Evolutionary conservation across 1,140 invertebrate species (phyloP).

Genomic region (Drosophila tsacasi): DNA sequence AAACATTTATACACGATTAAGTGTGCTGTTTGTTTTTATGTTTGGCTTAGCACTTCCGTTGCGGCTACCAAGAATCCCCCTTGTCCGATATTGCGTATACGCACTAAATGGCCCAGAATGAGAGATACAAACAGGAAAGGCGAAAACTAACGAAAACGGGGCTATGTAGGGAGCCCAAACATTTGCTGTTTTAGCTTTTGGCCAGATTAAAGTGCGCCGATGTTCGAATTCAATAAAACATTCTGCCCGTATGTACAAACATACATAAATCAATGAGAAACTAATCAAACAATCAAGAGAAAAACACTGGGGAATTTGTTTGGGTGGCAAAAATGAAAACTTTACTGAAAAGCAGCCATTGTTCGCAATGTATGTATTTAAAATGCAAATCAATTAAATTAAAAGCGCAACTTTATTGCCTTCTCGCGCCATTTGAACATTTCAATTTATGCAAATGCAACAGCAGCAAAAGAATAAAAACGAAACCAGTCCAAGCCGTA

Average conservation of each 20-base stretch:
- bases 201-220: slow-evolving; percentile 52
- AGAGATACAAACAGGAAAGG: slow-evolving; percentile 57
- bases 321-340: slow-evolving; percentile 16
- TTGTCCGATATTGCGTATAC: slow-evolving; percentile 61
- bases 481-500: slow-evolving; percentile 35
- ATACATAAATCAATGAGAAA: slow-evolving; percentile 73
- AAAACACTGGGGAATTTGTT: slow-evolving; percentile 53
- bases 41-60: slow-evolving; percentile 80
- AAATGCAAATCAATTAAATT: slow-evolving; percentile 73
- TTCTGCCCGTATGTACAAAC: not conserved
- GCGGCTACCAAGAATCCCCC: slow-evolving; percentile 22
- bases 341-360: not conserved
- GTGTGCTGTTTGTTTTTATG: slow-evolving; percentile 82
- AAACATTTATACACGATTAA: slow-evolving; percentile 83
- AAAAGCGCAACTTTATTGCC: slow-evolving; percentile 52
- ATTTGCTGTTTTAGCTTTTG: slow-evolving; percentile 5
- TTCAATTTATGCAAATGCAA: slow-evolving; percentile 81
- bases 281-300: slow-evolving; percentile 73
- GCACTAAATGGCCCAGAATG: slow-evolving; percentile 71
- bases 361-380: slow-evolving; percentile 49
- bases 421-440: slow-evolving; percentile 44
- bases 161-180: slow-evolving; percentile 16
- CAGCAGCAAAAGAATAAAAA: slow-evolving; percentile 39
- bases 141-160: slow-evolving; percentile 41
- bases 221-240: slow-evolving; percentile 43